A percentile compares a stretch with the other conserved stretches of the same genome.
Evolutionary conservation across 1,140 invertebrate genomes (phyloP).

Genomic region (Dysdera silvatica): DNA sequence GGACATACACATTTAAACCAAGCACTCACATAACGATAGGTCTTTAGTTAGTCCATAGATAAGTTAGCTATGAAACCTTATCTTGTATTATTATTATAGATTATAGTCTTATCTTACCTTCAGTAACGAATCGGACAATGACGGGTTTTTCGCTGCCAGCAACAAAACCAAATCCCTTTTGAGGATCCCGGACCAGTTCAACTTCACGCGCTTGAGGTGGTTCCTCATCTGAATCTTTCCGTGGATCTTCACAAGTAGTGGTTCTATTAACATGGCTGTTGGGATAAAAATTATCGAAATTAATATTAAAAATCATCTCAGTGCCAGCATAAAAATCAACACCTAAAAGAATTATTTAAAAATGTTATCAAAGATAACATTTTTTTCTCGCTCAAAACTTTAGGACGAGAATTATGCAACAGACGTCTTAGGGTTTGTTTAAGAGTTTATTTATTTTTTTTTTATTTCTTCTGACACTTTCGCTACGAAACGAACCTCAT

Average conservation of each 20-base stretch:
- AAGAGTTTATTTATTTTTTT: no score
- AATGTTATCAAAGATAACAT: no score
- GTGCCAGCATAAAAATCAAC: no score
- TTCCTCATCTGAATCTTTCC: slow-evolving; percentile 41
- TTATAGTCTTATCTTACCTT: slow-evolving; percentile 41
- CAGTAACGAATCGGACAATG: slow-evolving; percentile 64
- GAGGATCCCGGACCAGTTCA: slow-evolving; percentile 57
- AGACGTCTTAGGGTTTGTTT: no score
- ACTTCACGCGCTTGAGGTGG: slow-evolving; percentile 66
- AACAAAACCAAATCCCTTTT: slow-evolving; percentile 85
- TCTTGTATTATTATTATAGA: not conserved
- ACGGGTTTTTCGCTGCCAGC: slow-evolving; percentile 84
- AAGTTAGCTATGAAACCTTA: not conserved
- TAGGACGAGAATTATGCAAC: no score
- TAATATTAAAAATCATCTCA: no score
- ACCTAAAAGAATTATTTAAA: no score
- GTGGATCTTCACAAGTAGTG: slow-evolving; percentile 74
- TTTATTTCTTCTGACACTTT: no score
- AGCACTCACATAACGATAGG: not conserved
- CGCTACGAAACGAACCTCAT: no score
- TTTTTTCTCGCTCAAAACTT: no score
- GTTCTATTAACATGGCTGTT: slow-evolving; percentile 81
- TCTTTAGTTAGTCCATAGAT: not conserved
- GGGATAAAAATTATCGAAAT: no score
- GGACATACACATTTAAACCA: not conserved